Percentiles rank a stretch among this genome's conserved stretches.
Conservation (phyloP, 2,113 vertebrate species). For the Colossoma macropomum region DNA sequence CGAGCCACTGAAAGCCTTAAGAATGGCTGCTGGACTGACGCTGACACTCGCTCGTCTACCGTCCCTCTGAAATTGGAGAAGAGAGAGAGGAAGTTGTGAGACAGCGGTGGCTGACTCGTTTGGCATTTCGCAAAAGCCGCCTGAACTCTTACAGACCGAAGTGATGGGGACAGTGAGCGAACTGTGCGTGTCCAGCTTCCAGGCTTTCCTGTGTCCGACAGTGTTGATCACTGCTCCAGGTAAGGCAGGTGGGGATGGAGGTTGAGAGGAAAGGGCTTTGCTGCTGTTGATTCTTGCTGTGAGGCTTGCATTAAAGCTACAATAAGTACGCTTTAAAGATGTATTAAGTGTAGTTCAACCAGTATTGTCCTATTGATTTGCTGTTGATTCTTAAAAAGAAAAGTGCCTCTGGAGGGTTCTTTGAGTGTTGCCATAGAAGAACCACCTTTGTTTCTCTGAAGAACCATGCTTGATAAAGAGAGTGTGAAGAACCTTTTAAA, state of each 20-base stretch:
- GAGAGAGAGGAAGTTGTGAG: background rate
- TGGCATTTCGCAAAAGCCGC: background rate
- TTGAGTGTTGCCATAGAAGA: no score
- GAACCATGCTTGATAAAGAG: no score
- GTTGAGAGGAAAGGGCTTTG: background rate
- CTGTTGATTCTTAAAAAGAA: background rate
- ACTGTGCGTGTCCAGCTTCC: slow-evolving; percentile 88
- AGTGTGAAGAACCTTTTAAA: no score
- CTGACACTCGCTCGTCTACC: background rate
- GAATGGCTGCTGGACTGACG: background rate
- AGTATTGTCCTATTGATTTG: background rate
- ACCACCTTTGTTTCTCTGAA: no score
- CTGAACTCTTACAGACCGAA: background rate
- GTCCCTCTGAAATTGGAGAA: slow-evolving; percentile 15
- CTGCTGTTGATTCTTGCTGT: no score
- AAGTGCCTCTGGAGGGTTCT: no score
- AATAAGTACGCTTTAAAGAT: background rate
- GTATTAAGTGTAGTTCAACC: background rate
- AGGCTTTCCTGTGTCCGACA: slow-evolving; percentile 84
- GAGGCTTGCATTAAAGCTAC: background rate
- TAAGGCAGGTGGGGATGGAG: slow-evolving; percentile 58
- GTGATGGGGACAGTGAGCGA: slow-evolving; percentile 86
- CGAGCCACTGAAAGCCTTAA: background rate
- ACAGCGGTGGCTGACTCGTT: background rate
- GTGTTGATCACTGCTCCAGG: slow-evolving; percentile 73